These are phyloP conservation scores for Dendropsophus ebraccatus DNA, from an alignment of 2,113 vertebrate genomes.

Conservation along the genomic window DNA sequence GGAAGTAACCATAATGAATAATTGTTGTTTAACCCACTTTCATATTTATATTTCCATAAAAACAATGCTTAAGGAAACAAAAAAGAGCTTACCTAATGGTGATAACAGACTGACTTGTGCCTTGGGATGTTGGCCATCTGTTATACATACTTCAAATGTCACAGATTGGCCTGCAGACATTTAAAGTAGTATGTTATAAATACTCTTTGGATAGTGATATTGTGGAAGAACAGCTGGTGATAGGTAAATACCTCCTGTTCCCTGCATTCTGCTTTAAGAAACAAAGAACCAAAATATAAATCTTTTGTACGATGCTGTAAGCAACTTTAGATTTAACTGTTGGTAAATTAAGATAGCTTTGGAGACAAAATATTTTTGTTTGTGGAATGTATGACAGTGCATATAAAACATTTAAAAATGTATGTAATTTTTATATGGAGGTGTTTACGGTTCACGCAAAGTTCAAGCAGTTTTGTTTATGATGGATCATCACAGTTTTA, in stretches of 20 bases:
- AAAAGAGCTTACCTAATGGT: slow-evolving; percentile 54
- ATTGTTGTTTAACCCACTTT: slow-evolving; percentile 7
- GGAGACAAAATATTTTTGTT: slow-evolving; percentile 33
- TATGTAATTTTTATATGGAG: slow-evolving; percentile 33
- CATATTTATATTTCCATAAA: slow-evolving; percentile 27
- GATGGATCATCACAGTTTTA: slow-evolving; percentile 32
- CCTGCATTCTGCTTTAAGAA: slow-evolving; percentile 31
- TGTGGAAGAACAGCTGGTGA: slow-evolving; percentile 56
- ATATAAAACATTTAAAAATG: slow-evolving; percentile 38
- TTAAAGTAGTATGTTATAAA: slow-evolving; percentile 58
- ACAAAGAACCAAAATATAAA: slow-evolving; percentile 44
- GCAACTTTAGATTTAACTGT: slow-evolving; percentile 18
- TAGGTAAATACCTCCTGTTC: slow-evolving; percentile 56
- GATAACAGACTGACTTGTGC: slow-evolving; percentile 53
- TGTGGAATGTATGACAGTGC: background rate
- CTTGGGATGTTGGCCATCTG: slow-evolving; percentile 54
- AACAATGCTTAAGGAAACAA: slow-evolving; percentile 35
- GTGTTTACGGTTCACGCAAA: slow-evolving; percentile 38
- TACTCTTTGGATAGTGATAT: slow-evolving; percentile 59
- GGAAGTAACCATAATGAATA: background rate
- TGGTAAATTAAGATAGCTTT: slow-evolving; percentile 29
- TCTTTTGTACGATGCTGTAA: slow-evolving; percentile 17
- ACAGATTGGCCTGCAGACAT: slow-evolving; percentile 58
- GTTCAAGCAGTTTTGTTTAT: slow-evolving; percentile 45
- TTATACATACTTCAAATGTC: slow-evolving; percentile 57